Evolutionary conservation across 1,140 invertebrate species (phyloP).

Genomic region (Linepithema humile): DNA sequence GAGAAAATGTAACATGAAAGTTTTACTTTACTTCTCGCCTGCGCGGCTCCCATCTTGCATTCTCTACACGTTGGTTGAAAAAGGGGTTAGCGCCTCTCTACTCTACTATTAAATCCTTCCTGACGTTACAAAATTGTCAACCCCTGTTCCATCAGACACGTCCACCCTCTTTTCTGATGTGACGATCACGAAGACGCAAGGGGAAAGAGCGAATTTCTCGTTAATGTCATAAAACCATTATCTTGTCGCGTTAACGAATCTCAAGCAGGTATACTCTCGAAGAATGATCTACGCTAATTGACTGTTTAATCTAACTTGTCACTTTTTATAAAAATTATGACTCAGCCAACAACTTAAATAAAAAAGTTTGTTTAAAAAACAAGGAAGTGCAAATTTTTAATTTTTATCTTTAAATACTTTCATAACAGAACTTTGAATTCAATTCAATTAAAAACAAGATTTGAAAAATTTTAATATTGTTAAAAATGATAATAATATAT

Average conservation of each 20-base stretch:
- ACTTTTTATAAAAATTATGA: neutral
- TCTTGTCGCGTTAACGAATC: constrained; percentile 41
- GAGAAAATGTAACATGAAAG: constrained; percentile 52
- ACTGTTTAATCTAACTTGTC: neutral
- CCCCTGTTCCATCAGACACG: constrained; percentile 33
- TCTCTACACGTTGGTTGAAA: constrained; percentile 53
- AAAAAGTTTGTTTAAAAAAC: neutral
- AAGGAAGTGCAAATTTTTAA: neutral
- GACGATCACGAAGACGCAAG: neutral
- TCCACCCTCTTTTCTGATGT: constrained; percentile 47
- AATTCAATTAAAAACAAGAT: neutral
- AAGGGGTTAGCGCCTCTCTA: constrained; percentile 53
- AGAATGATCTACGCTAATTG: constrained; percentile 2
- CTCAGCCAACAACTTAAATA: neutral
- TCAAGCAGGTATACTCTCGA: constrained; percentile 5
- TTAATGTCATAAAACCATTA: constrained; percentile 56
- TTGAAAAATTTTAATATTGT: neutral
- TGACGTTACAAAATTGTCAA: constrained; percentile 56
- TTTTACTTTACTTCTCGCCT: constrained; percentile 57
- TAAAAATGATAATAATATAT: neutral
- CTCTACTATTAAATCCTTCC: constrained; percentile 56
- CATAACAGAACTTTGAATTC: neutral
- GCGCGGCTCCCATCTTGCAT: constrained; percentile 37
- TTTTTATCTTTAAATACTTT: neutral
- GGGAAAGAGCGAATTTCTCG: constrained; percentile 21